Evolutionary conservation across 1,140 invertebrate species (phyloP).

Genomic region (Cotesia glomerata): DNA sequence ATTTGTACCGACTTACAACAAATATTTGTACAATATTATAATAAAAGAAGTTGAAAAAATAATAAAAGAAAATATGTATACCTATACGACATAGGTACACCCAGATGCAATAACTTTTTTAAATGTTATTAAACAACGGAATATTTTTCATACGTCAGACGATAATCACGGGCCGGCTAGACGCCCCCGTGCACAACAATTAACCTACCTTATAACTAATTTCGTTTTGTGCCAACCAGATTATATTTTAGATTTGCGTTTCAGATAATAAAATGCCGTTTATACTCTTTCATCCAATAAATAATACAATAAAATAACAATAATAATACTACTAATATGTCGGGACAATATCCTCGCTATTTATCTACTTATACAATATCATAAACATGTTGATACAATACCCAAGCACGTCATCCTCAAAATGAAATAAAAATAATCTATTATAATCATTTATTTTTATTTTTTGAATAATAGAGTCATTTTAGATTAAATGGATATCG

Average conservation of each 20-base stretch:
- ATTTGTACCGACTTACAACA: conserved; percentile 63
- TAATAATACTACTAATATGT: background rate
- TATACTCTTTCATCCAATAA: conserved; percentile 10
- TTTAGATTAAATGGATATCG: too few relatives aligned
- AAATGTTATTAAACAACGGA: conserved; percentile 56
- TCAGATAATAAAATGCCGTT: conserved; percentile 20
- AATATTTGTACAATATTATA: conserved; percentile 62
- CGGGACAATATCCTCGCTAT: conserved; percentile 12
- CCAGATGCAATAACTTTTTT: conserved; percentile 64
- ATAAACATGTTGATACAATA: background rate
- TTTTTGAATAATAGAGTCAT: too few relatives aligned
- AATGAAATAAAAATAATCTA: too few relatives aligned
- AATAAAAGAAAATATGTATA: conserved; percentile 35
- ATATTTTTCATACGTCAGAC: conserved; percentile 58
- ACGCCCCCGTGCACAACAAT: conserved; percentile 27
- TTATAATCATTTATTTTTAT: too few relatives aligned
- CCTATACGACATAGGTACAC: conserved; percentile 58
- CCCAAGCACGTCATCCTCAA: too few relatives aligned
- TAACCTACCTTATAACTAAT: conserved; percentile 46
- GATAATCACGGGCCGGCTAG: conserved; percentile 25
- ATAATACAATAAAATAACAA: background rate
- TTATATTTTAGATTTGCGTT: conserved; percentile 36
- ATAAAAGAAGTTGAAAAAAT: conserved; percentile 35
- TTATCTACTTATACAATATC: conserved; percentile 1
- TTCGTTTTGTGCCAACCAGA: conserved; percentile 61